Conservation (phyloP, 2,797 vertebrate species). For the Morus bassanus region DNA sequence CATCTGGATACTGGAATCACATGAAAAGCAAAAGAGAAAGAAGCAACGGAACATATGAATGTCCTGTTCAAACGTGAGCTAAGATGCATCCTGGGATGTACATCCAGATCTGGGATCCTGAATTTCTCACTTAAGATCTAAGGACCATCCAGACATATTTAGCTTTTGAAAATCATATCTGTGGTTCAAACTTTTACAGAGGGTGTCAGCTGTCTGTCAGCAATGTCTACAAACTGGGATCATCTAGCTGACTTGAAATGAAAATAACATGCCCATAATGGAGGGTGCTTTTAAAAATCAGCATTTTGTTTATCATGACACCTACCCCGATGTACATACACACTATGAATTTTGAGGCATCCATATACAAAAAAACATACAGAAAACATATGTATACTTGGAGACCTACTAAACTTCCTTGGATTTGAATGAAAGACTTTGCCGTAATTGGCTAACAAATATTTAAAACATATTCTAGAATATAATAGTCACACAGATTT, state of each 20-base stretch:
- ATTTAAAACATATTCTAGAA: neutral
- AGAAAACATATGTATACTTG: neutral
- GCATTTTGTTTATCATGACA: neutral
- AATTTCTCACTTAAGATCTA: neutral
- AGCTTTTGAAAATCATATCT: neutral
- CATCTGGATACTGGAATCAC: neutral
- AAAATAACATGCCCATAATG: neutral
- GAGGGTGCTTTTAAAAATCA: neutral
- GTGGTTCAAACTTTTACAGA: neutral
- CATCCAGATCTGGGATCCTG: neutral
- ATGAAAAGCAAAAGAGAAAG: neutral
- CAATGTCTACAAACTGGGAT: neutral
- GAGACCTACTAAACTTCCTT: neutral
- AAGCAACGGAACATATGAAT: neutral
- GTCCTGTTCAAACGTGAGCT: neutral
- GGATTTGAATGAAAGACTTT: neutral
- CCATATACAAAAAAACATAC: neutral
- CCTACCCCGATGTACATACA: neutral
- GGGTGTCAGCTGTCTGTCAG: neutral
- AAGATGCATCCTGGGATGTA: neutral
- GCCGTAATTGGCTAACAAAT: neutral
- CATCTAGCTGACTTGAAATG: neutral
- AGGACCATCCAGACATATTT: neutral
- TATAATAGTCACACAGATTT: neutral
- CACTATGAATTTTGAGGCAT: neutral